Base-by-base conservation (phyloP, 2,113 vertebrate genomes). In the Mobula birostris region DNA sequence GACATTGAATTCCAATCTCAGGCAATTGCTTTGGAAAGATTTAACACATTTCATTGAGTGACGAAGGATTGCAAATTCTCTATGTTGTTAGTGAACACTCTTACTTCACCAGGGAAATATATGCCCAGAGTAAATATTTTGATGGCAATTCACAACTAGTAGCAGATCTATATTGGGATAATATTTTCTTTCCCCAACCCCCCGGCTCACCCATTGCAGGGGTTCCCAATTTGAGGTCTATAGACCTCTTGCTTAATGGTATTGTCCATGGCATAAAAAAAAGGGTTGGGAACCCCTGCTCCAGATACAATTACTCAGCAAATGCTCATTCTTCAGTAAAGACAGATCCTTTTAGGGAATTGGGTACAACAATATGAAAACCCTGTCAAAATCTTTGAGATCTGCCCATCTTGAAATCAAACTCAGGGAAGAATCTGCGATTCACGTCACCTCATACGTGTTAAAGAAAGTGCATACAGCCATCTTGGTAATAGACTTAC, bases 401-500 rank as follows among this genome's bases (percentile, higher is more conserved):
- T 78, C 29, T 32, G 77, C 8, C 24, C 70, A 74, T 12, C 70
- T 3, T 74, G 17, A 17, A 74, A 74, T 17, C 4, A 21, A 77
- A 24, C 74, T 80, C 14, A 19, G 36, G 78, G 36, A 36, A 15
- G 15, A 80, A 63, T 2, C 29, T 63, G 29, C 85, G n/a, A 63
- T 15, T 5, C 29, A 74, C 3, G 6, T 5, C 58, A 63, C 85
- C 29, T 2, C 56, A 88, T 63, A 27, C 0, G n/a, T 32, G n/a
- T 32, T 6, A 6, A 21, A 66, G 5, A 88, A 88, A 88, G 17
- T 66, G 11, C 27, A 61, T 6, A 88, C 3, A 27, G 56, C 85
- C 17, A n/a, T n/a, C 9, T 29, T 11, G 5, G 36, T 74, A 70
- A 74, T 29, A 78, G 77, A 95, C 98, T 98, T 96, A 99, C 98